Evolutionary conservation across 2,797 vertebrate genomes (phyloP), one percentile per base, ranked within the genome.

Genomic region (Chaunax sp.): DNA sequence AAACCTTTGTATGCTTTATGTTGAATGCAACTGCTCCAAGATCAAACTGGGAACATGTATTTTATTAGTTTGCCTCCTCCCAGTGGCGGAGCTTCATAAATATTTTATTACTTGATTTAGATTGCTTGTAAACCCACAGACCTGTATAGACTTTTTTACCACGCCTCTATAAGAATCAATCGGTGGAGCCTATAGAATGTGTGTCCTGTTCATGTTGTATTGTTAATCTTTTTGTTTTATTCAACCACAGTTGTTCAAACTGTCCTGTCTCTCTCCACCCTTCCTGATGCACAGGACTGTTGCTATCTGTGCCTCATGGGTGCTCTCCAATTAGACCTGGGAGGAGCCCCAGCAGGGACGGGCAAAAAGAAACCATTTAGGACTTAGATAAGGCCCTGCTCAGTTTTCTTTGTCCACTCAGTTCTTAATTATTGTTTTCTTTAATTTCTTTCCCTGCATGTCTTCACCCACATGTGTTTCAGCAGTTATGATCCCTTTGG

Each of bases 221-320:
- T 30, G 28, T 30, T 28, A 30, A 1, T 46, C 0, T 43, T 10
- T 43, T 20, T 35, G 6, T 35, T 20, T 20, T 49, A 12, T 45
- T 40, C 0, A 38, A 53, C 30, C 19, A 30, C 45, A 9, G 30
- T 19, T 62, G 12, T 47, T 54, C 0, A 47, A 47, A 54, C 22
- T 45, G 0, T 46, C 49, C 33, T 55, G 3, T 22, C n/a, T n/a
- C n/a, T n/a, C n/a, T n/a, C n/a, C n/a, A n/a, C 15, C 23, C 73
- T 14, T 9, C 13, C 13, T 55, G 11, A 26, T 47, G 12, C 73
- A 25, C 61, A 97, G 96, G 96, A 97, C 72, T 95, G 95, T 15
- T 97, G 96, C 82, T 97, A 96, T 66, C 87, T 97, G 43, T 97
- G 96, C 85, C 93, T 97, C 28, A 97, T 97, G 95, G 96, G 96